Base-by-base conservation (phyloP, 2,888 invertebrate species). In the Penaeus monodon region DNA sequence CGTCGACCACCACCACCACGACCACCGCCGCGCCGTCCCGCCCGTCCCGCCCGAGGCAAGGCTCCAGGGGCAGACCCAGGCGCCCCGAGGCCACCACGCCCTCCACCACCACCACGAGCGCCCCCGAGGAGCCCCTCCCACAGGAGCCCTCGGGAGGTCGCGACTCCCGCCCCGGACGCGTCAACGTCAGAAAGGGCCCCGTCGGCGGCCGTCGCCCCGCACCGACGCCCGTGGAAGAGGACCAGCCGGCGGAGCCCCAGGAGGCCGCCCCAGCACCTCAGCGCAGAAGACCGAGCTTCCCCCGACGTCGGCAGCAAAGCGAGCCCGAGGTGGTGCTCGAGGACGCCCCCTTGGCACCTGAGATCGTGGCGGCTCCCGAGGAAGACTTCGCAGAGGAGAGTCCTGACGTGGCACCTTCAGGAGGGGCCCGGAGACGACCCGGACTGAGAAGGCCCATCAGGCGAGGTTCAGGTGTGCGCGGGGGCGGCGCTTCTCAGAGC, bases 1-100 rank as follows among this genome's bases (percentile, higher is more conserved):
- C 86, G 49, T 70, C 89, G 17, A 86, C 86, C 17, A 77, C 87
- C 44, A 86, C 85, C 8, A 88, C 79, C 17, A 73, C 84, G 64
- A 83, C 78, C 24, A 78, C 83, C n/a, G 70, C 64, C 27, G 57
- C 49, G 20, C 76, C 79, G 10, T 22, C 44, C 22, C 70, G 65
- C 22, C 70, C 38, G n/a, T 66, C 66, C 44, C 78, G 49, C 14
- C 68, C 77, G 20, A 85, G 79, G 24, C 78, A 44, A n/a, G 57
- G 79, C 29, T 66, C 68, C 6, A 81, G 78, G 57, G 27, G 68
- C 27, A 70, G 64, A 38, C 64, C 44, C 12, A 81, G 49, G 14
- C 57, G 73, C 3, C 63, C 49, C n/a, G 49, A 24, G 17, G 38
- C 79, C 33, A 68, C 68, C 38, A 70, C 77, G 33, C 68, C 86